Evolutionary conservation across 2,888 invertebrate species (phyloP).

Genomic region (Tiliacea aurago): DNA sequence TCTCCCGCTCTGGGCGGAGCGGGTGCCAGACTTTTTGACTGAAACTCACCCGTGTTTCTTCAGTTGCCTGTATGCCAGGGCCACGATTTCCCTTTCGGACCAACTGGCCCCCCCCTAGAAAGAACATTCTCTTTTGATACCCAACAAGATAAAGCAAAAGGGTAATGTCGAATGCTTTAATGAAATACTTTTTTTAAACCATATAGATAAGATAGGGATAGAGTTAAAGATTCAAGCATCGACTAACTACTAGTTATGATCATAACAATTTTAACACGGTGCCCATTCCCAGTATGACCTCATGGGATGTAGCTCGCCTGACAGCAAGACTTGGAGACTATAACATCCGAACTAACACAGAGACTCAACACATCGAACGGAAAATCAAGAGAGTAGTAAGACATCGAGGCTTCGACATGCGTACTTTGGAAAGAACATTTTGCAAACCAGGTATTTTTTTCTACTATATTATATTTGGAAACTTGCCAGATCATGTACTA

Average conservation of each 20-base stretch:
- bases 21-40: no score
- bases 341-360: slow-evolving; percentile 94
- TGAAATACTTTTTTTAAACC: not conserved
- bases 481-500: not conserved
- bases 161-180: no score
- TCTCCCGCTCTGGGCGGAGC: no score
- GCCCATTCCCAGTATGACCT: slow-evolving; percentile 93
- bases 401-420: slow-evolving; percentile 95
- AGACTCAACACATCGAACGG: slow-evolving; percentile 94
- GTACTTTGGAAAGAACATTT: slow-evolving; percentile 92
- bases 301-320: slow-evolving; percentile 96
- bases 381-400: slow-evolving; percentile 96
- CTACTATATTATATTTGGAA: no score
- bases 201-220: not conserved
- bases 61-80: no score
- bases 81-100: no score
- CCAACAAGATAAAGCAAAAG: not conserved
- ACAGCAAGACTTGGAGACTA: slow-evolving; percentile 96
- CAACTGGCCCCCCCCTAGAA: no score
- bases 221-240: no score
- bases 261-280: not conserved
- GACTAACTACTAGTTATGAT: no score
- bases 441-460: not conserved
- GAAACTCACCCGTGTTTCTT: no score
- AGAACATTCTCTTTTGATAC: no score